phyloP scores from a whole-genome alignment of 2,113 vertebrate genomes.

The Ardeotis arabs region DNA sequence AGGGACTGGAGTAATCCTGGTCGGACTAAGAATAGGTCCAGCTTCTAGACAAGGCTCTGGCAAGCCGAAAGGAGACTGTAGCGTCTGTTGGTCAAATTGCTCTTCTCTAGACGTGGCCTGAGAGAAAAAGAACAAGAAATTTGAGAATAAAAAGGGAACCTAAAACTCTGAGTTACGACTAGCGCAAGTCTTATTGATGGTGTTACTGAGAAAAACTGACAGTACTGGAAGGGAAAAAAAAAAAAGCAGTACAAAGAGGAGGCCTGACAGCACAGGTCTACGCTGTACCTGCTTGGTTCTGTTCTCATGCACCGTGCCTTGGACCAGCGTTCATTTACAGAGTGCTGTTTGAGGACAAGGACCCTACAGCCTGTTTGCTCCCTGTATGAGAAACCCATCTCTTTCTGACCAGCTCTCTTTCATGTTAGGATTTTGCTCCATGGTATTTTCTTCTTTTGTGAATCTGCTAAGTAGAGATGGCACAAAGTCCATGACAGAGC shows the following conservation, averaged over 20 bases:
- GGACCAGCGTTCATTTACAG: not conserved
- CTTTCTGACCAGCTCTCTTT: not conserved
- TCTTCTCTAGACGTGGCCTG: constrained; percentile 61
- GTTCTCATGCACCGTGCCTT: fast-evolving
- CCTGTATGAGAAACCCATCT: not conserved
- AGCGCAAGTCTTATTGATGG: not conserved
- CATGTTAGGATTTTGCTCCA: not conserved
- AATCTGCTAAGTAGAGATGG: not conserved
- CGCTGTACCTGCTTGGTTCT: not conserved
- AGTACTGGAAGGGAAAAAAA: not conserved
- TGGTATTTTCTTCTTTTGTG: not conserved
- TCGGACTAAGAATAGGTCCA: not conserved
- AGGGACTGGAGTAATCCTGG: constrained; percentile 65
- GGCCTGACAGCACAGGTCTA: not conserved
- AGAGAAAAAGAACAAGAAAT: not conserved
- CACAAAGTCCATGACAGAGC: not conserved
- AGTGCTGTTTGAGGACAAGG: not conserved
- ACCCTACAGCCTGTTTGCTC: not conserved
- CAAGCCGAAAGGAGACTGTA: constrained; percentile 26
- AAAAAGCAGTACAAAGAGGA: not conserved
- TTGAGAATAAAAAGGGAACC: not conserved
- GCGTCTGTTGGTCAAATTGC: not conserved
- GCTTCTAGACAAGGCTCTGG: constrained; percentile 37
- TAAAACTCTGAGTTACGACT: not conserved
- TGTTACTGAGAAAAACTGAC: not conserved